Conservation (phyloP, 2,113 vertebrate genomes). For the Sigmodon hispidus region DNA sequence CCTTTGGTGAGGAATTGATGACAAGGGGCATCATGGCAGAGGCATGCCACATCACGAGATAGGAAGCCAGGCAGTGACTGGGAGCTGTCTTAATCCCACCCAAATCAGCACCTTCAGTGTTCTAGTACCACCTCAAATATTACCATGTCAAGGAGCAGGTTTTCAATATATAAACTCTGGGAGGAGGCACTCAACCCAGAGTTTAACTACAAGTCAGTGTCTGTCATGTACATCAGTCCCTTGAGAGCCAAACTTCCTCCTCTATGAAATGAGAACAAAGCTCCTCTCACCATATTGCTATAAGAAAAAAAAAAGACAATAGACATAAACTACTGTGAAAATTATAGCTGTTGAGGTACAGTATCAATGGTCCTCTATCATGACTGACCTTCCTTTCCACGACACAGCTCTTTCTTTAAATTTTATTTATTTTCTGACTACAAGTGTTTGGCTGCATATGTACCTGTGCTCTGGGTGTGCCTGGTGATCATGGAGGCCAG, state of each 20-base stretch:
- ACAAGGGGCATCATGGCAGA: background rate
- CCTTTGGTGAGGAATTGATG: background rate
- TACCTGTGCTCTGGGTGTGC: background rate
- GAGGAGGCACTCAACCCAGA: background rate
- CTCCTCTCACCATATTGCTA: background rate
- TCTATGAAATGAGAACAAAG: slow-evolving; percentile 21
- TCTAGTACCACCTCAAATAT: background rate
- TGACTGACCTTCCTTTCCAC: background rate
- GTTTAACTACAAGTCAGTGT: background rate
- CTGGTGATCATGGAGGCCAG: background rate
- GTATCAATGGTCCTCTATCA: background rate
- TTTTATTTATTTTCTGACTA: background rate
- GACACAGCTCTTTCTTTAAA: background rate
- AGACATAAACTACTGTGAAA: background rate
- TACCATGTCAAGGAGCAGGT: background rate
- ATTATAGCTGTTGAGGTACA: background rate
- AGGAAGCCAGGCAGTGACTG: background rate
- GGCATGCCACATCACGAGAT: background rate
- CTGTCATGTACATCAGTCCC: background rate
- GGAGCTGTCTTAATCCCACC: background rate
- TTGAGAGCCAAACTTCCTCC: background rate
- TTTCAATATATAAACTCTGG: background rate
- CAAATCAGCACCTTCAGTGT: background rate
- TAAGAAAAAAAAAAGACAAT: background rate
- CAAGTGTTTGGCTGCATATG: background rate